These are phyloP conservation scores for Eurytoma californica DNA, from an alignment of 2,888 invertebrate genomes.

Conservation along the genomic window DNA sequence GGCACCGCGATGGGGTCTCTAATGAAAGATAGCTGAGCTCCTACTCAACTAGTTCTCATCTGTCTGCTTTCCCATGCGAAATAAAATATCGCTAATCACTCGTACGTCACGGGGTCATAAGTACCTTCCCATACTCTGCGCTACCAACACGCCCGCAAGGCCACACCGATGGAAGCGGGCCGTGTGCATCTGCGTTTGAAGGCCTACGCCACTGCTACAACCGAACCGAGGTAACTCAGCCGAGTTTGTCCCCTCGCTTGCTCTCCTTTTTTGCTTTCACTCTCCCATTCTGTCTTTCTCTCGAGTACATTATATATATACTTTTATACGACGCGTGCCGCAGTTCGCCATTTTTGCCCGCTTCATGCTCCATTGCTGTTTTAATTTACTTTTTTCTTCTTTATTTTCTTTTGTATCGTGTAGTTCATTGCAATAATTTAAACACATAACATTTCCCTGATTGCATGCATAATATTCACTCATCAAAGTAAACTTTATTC, in stretches of 20 bases:
- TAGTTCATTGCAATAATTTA: too few relatives aligned
- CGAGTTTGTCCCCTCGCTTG: constrained; percentile 40
- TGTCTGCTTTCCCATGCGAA: constrained; percentile 75
- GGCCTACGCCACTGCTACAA: constrained; percentile 18
- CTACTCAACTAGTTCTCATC: constrained; percentile 75
- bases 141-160: constrained; percentile 44
- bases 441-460: too few relatives aligned
- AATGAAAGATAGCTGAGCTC: constrained; percentile 73
- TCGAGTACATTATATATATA: not conserved
- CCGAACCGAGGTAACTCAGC: constrained; percentile 3
- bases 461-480: too few relatives aligned
- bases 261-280: not conserved
- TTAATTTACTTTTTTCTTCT: constrained; percentile 2
- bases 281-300: constrained; percentile 9
- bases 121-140: constrained; percentile 38
- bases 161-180: constrained; percentile 27
- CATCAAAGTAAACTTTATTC: too few relatives aligned
- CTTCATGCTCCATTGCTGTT: not conserved
- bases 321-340: constrained; percentile 36
- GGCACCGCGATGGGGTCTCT: constrained; percentile 56
- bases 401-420: not conserved
- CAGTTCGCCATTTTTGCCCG: constrained; percentile 41
- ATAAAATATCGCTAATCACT: constrained; percentile 76
- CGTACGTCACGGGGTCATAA: constrained; percentile 68
- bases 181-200: constrained; percentile 64